Conservation (phyloP, 2,113 vertebrate species). For the Menidia beryllina region DNA sequence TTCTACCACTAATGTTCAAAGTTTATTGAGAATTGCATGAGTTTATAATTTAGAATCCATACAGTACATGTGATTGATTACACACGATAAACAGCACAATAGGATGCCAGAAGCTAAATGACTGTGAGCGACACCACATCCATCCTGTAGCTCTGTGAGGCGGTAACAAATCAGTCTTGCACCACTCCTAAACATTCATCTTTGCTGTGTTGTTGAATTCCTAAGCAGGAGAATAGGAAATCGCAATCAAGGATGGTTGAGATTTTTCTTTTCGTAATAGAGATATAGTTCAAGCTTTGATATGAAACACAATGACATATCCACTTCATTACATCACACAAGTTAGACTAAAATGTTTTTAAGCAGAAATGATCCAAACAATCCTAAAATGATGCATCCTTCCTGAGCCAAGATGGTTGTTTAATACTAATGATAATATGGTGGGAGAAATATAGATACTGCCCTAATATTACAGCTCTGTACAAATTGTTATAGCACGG, state of each 20-base stretch:
- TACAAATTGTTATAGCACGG: conserved; percentile 37
- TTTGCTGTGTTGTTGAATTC: conserved; percentile 53
- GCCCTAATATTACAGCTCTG: conserved; percentile 1
- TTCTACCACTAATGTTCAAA: conserved; percentile 19
- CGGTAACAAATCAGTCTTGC: conserved; percentile 50
- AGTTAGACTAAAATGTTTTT: conserved; percentile 13
- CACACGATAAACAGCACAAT: conserved; percentile 42
- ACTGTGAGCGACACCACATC: conserved; percentile 23
- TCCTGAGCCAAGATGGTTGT: background rate
- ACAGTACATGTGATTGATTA: conserved; percentile 42
- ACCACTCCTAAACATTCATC: conserved; percentile 50
- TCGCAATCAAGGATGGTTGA: conserved; percentile 4
- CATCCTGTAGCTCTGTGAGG: conserved; percentile 43
- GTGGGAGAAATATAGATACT: conserved; percentile 3
- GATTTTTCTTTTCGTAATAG: background rate
- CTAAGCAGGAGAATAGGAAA: conserved; percentile 19
- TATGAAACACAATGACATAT: conserved; percentile 7
- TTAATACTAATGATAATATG: background rate
- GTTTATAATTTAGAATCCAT: conserved; percentile 42
- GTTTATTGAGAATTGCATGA: conserved; percentile 27
- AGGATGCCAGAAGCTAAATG: conserved; percentile 42
- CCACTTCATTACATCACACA: conserved; percentile 2
- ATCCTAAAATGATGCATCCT: conserved; percentile 46
- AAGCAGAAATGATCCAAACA: conserved; percentile 27
- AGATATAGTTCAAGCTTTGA: background rate